Conservation (phyloP, 1,140 invertebrate species). For the Lepidurus packardi region DNA sequence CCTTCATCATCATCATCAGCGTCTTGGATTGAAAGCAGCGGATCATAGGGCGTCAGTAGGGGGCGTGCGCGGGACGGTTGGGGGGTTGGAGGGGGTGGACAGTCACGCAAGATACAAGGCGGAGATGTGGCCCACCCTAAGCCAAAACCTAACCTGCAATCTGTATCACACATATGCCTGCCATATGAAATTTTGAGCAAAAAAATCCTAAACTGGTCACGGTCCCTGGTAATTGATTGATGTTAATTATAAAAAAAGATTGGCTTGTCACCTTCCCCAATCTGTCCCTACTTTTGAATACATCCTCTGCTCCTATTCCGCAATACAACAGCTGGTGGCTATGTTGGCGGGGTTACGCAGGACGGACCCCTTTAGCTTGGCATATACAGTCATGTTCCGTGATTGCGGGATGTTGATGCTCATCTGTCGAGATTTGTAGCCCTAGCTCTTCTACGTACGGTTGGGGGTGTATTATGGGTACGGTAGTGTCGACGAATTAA, state of each 20-base stretch:
- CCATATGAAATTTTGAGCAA: not conserved
- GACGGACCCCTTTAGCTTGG: not conserved
- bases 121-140: not conserved
- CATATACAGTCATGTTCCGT: not conserved
- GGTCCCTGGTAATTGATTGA: too few relatives aligned
- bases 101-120: constrained; percentile 17
- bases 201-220: too few relatives aligned
- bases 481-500: not conserved
- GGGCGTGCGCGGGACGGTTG: constrained; percentile 8
- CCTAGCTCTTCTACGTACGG: not conserved
- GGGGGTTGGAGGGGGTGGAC: constrained; percentile 16
- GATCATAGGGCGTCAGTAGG: constrained; percentile 11
- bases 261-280: too few relatives aligned
- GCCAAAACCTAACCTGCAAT: not conserved
- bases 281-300: too few relatives aligned
- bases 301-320: too few relatives aligned
- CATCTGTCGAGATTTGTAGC: not conserved
- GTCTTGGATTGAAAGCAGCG: constrained; percentile 10
- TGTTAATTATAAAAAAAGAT: too few relatives aligned
- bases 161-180: not conserved
- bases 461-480: not conserved
- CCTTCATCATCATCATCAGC: constrained; percentile 13
- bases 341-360: not conserved
- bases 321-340: not conserved
- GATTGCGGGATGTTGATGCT: constrained; percentile 21